Evolutionary conservation across 2,113 vertebrate species (phyloP).

Genomic region (Tetraodon nigroviridis): DNA sequence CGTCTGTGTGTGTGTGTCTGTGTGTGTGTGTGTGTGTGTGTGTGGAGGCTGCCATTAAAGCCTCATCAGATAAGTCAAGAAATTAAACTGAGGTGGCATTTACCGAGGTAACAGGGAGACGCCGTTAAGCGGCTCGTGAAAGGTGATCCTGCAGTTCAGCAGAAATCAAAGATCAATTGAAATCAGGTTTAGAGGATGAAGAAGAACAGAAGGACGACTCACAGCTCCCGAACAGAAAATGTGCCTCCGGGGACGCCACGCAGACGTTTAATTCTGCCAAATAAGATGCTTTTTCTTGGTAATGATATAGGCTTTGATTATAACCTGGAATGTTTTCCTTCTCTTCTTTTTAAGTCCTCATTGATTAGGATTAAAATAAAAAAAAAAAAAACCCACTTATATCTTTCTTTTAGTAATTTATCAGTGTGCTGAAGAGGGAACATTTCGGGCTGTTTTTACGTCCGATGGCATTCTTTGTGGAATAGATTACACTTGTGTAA

Average conservation of each 20-base stretch:
- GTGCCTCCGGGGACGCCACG: slow-evolving; percentile 24
- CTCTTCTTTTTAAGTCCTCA: slow-evolving; percentile 34
- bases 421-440: background rate
- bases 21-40: slow-evolving; percentile 1
- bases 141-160: slow-evolving; percentile 9
- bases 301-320: slow-evolving; percentile 41
- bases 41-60: slow-evolving; percentile 15
- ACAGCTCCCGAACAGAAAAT: background rate
- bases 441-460: background rate
- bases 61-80: slow-evolving; percentile 3
- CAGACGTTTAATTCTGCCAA: slow-evolving; percentile 7
- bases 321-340: slow-evolving; percentile 13
- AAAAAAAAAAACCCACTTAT: background rate
- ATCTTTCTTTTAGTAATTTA: slow-evolving; percentile 2
- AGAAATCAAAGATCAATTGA: slow-evolving; percentile 27
- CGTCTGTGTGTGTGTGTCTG: slow-evolving; percentile 3
- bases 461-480: background rate
- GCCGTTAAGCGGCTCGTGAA: slow-evolving; percentile 14
- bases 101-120: slow-evolving; percentile 3
- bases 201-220: background rate
- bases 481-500: too few species aligned
- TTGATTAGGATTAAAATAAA: slow-evolving; percentile 10
- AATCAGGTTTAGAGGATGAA: slow-evolving; percentile 6
- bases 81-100: slow-evolving; percentile 18
- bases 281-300: slow-evolving; percentile 28